Evolutionary conservation across 1,140 invertebrate species (phyloP).

Genomic region (Catajapyx aquilonaris): DNA sequence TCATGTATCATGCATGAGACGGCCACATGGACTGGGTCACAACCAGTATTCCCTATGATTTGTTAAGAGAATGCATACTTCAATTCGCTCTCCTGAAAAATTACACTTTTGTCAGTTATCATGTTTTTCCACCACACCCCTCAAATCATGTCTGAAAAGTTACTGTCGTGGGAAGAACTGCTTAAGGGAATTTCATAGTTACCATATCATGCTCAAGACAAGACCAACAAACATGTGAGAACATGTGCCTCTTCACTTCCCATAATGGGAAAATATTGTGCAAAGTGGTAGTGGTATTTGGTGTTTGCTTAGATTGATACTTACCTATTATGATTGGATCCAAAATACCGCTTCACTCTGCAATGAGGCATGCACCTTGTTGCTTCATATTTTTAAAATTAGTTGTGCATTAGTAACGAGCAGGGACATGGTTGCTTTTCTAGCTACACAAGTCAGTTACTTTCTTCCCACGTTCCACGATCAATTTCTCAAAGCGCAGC

Average conservation of each 20-base stretch:
- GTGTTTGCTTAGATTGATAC: neutral
- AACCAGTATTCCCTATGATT: no score
- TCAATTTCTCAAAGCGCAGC: neutral
- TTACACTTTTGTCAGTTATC: no score
- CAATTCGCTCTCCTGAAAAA: no score
- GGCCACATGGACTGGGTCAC: no score
- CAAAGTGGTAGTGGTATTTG: neutral
- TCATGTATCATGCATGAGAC: no score
- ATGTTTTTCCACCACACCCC: no score
- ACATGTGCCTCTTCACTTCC: neutral
- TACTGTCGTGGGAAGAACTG: neutral
- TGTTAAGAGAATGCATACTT: no score
- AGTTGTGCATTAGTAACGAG: neutral
- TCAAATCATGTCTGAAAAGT: neutral
- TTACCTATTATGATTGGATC: neutral
- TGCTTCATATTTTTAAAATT: neutral
- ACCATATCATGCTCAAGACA: neutral
- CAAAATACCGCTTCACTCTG: neutral
- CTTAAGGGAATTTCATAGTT: neutral
- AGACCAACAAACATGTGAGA: neutral
- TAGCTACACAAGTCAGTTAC: neutral
- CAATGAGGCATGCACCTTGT: neutral
- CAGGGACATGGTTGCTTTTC: neutral
- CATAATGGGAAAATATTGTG: neutral
- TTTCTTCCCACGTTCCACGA: neutral